Base-by-base conservation (phyloP, 2,888 invertebrate genomes). In the Tolmerus cingulatus region DNA sequence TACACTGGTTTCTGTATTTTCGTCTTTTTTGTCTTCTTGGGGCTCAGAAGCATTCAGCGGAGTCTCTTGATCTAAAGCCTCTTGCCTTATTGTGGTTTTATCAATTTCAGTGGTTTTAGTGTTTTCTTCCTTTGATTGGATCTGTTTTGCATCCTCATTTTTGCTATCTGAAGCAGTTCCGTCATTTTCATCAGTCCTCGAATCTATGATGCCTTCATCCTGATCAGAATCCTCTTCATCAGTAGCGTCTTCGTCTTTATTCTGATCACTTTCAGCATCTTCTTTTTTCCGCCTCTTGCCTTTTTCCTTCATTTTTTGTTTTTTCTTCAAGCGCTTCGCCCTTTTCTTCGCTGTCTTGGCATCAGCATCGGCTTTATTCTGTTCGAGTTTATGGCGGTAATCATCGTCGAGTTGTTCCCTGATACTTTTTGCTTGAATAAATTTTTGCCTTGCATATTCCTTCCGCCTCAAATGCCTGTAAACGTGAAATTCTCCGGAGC, bases 401-500 rank as follows among this genome's bases (percentile, higher is more conserved):
- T 96, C 97, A 7, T 96, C 95, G 92, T 98, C 97, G 85, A 96
- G 92, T 88, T 95, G 95, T 92, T 98, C 98, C 95, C 97, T 90
- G 19, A 93, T 91, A 87, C 96, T 97, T 93, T 97, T 96, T 90
- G 97, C 97, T 90, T 97, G 96, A 91, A 98, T 97, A 91, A 95
- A 97, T 91, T 98, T 98, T 91, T 99, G 98, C 87, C 99, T 94
- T 0, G 99, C 97, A 93, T 98, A 98, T 93, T 99, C 99, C 92
- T 99, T 97, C 88, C 99, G 94, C 79, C 99, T 93, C 74, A 99
- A 94, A 93, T 99, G 99, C 88, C 99, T 94, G 91, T 99, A 99
- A 0, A 99, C 99, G 92, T 99, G 99, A 93, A 99, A 99, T 93
- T 99, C 99, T 9, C 99, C 99, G 88, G 98, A 98, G 1, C 99